Conservation (phyloP, 1,140 invertebrate genomes). For the Asobara japonica region DNA sequence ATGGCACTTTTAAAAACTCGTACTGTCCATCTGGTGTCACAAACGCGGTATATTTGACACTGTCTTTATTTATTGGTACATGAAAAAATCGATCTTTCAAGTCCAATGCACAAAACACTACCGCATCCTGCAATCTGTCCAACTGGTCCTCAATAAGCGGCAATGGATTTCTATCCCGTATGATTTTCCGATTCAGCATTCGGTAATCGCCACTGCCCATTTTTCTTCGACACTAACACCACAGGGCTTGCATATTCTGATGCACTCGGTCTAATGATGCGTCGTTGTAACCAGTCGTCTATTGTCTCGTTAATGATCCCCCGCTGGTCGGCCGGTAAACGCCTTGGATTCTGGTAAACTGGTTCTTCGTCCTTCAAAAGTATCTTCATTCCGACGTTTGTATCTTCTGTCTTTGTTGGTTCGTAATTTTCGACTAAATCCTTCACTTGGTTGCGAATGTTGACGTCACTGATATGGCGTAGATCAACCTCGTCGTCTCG, state of each 20-base stretch:
- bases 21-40: too few species aligned
- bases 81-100: slow-evolving; percentile 18
- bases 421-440: neutral
- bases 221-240: slow-evolving; percentile 47
- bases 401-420: neutral
- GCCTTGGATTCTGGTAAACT: neutral
- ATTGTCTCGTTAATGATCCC: too few species aligned
- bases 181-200: slow-evolving; percentile 12
- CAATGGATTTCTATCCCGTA: neutral
- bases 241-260: slow-evolving; percentile 47
- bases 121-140: neutral
- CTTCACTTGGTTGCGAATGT: neutral
- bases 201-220: slow-evolving; percentile 32
- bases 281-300: slow-evolving; percentile 30
- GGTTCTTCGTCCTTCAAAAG: neutral
- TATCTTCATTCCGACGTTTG: neutral
- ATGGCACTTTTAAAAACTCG: too few species aligned
- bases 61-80: neutral
- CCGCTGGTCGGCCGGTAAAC: neutral
- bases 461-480: neutral
- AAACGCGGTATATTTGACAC: slow-evolving; percentile 23
- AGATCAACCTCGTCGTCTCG: neutral
- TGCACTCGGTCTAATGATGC: slow-evolving; percentile 41
- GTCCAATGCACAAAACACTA: neutral
- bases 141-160: neutral